phyloP scores from a whole-genome alignment of 2,797 vertebrate species.

The Neosilurus mollespiculum region DNA sequence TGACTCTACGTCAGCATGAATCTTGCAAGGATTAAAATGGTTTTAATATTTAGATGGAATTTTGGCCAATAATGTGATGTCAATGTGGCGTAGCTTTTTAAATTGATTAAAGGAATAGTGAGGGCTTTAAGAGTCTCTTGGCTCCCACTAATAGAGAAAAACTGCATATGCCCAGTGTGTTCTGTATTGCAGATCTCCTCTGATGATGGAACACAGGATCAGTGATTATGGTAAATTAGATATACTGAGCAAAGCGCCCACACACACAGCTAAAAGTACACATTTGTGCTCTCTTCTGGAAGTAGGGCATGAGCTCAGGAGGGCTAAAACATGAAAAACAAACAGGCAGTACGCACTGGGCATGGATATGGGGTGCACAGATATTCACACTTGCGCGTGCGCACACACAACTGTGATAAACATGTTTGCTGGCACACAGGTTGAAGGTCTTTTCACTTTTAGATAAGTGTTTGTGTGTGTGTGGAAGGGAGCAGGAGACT shows the following conservation, averaged over 20 bases:
- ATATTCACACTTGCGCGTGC: too few relatives aligned
- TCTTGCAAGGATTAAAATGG: too few relatives aligned
- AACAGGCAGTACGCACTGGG: neutral
- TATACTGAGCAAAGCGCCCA: conserved; percentile 39
- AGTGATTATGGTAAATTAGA: conserved; percentile 35
- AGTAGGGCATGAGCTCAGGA: conserved; percentile 37
- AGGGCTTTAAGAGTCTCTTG: neutral
- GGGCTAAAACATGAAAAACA: conserved; percentile 8
- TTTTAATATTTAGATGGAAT: too few relatives aligned
- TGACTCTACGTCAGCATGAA: too few relatives aligned
- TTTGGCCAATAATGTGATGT: too few relatives aligned
- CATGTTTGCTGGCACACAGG: conserved; percentile 52
- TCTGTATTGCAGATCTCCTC: conserved; percentile 33
- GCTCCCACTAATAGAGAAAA: neutral
- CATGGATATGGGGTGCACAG: neutral
- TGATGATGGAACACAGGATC: conserved; percentile 36
- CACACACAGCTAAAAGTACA: conserved; percentile 26
- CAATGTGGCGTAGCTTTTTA: too few relatives aligned
- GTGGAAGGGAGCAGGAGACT: neutral
- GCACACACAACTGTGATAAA: neutral
- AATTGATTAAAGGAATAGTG: neutral
- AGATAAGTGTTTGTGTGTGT: conserved; percentile 61
- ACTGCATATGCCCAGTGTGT: neutral
- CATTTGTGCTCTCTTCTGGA: conserved; percentile 21
- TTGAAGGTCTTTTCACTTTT: conserved; percentile 70